These are phyloP conservation scores for Helicoverpa armigera DNA, from an alignment of 1,140 invertebrate species.

Conservation along the genomic window DNA sequence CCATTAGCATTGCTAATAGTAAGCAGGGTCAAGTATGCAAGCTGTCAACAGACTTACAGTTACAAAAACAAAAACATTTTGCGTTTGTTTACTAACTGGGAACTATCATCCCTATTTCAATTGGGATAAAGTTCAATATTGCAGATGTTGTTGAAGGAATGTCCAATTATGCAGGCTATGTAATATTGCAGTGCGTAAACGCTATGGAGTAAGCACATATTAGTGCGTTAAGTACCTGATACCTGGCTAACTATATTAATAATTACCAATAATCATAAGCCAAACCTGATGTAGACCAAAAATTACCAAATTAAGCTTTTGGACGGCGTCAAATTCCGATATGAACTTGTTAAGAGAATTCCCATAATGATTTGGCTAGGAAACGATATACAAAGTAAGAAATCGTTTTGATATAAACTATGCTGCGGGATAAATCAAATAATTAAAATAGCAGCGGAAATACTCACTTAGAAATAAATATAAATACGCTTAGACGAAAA, in stretches of 20 bases:
- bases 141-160: not conserved
- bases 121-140: constrained; percentile 12
- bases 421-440: too few species aligned
- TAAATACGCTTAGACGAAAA: not conserved
- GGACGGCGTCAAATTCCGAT: too few species aligned
- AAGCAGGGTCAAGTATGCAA: constrained; percentile 37
- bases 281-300: too few species aligned
- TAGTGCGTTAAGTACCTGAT: constrained; percentile 4
- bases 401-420: too few species aligned
- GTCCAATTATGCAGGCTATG: constrained; percentile 16
- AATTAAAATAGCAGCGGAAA: not conserved
- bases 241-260: too few species aligned
- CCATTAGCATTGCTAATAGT: constrained; percentile 38
- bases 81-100: not conserved
- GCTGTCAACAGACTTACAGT: constrained; percentile 20
- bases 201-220: not conserved
- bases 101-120: not conserved
- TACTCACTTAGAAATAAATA: not conserved
- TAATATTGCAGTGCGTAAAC: constrained; percentile 25
- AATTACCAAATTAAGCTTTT: too few species aligned
- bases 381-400: too few species aligned
- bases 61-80: constrained; percentile 39
- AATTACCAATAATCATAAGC: too few species aligned
- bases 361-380: too few species aligned
- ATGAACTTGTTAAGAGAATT: too few species aligned